These are phyloP conservation scores for Xestia c-nigrum DNA, from an alignment of 2,888 invertebrate genomes.

Conservation along the genomic window DNA sequence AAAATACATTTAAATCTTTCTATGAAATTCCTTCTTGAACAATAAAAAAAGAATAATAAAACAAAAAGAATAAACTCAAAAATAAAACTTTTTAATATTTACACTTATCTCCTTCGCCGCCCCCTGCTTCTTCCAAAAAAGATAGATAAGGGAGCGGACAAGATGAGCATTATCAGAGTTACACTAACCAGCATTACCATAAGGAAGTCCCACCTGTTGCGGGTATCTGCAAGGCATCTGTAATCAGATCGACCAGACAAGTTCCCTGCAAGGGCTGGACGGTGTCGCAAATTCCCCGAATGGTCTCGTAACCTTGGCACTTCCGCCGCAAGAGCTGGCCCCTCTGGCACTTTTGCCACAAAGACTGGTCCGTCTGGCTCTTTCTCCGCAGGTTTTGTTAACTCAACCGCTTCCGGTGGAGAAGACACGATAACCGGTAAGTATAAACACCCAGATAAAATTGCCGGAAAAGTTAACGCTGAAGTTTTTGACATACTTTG, in stretches of 20 bases:
- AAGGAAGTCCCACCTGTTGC: conserved; percentile 69
- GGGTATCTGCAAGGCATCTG: conserved; percentile 29
- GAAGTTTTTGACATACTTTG: neutral
- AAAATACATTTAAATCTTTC: conserved; percentile 25
- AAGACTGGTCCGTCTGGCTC: neutral
- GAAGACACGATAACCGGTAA: neutral
- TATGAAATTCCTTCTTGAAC: neutral
- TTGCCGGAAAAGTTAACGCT: neutral
- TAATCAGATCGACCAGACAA: neutral
- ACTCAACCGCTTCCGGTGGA: neutral
- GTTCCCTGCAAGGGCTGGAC: neutral
- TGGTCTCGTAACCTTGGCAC: neutral
- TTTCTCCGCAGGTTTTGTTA: neutral
- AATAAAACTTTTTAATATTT: conserved; percentile 58
- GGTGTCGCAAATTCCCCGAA: neutral
- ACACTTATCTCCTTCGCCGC: conserved; percentile 69
- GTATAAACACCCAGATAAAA: conserved; percentile 2
- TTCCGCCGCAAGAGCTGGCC: neutral
- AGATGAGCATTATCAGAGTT: conserved; percentile 68
- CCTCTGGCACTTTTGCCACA: neutral
- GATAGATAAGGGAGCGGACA: conserved; percentile 70
- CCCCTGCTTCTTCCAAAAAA: conserved; percentile 59
- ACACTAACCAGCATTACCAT: conserved; percentile 70
- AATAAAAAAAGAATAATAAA: conserved; percentile 15
- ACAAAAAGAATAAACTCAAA: conserved; percentile 18